Conservation (phyloP, 2,888 invertebrate genomes). For the Oxyteleia sp. region DNA sequence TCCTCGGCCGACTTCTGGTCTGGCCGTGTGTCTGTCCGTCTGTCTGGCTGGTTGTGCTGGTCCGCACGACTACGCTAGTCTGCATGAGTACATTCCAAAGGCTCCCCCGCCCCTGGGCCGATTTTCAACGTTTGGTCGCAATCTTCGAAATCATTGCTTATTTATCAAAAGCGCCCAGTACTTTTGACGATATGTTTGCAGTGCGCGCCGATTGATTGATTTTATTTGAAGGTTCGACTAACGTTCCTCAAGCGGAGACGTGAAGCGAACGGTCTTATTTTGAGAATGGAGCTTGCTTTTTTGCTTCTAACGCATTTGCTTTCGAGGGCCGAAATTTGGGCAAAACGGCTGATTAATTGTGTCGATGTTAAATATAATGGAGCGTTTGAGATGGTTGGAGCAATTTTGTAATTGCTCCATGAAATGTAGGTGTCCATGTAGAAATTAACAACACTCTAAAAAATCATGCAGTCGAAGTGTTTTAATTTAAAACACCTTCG, state of each 20-base stretch:
- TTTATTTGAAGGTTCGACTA: background rate
- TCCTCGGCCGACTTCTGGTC: constrained; percentile 31
- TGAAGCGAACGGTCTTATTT: background rate
- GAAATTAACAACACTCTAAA: too few species aligned
- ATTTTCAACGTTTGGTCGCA: constrained; percentile 39
- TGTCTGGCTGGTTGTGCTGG: background rate
- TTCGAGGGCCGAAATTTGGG: background rate
- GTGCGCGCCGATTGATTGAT: constrained; percentile 19
- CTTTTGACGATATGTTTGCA: constrained; percentile 32
- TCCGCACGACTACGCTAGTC: background rate
- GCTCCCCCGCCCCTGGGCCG: constrained; percentile 16
- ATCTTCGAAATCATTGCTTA: constrained; percentile 37
- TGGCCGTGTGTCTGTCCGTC: constrained; percentile 17
- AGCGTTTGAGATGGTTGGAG: background rate
- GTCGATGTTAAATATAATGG: constrained; percentile 8
- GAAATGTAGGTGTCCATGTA: too few species aligned
- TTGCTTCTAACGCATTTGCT: background rate
- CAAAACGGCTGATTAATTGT: background rate
- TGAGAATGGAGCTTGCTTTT: background rate
- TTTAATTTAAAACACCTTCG: too few species aligned
- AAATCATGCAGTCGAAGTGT: too few species aligned
- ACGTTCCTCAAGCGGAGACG: background rate
- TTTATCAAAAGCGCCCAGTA: constrained; percentile 43
- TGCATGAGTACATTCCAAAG: constrained; percentile 7
- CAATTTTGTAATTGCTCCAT: constrained; percentile 22